Evolutionary conservation across 2,113 vertebrate genomes (phyloP), one percentile per base, ranked within the genome.

Genomic region (Poecile atricapillus): DNA sequence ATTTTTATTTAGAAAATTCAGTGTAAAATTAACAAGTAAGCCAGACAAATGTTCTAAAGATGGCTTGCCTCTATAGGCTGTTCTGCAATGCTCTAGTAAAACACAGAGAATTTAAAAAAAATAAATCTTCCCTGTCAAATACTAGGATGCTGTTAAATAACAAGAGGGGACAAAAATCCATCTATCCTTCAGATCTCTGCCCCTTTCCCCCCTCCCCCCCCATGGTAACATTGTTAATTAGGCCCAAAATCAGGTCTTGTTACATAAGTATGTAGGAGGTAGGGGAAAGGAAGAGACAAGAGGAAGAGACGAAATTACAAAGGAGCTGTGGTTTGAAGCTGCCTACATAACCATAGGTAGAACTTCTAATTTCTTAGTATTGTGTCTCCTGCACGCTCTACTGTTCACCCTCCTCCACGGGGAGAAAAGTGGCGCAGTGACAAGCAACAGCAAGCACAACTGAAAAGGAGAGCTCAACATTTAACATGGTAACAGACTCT

Each of bases 261-360:
- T 95, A 89, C 1, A 0, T 75, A 94, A 95, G 56, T 18, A 75
- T 7, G 77, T 78, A 95, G 91, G 94, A 94, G 83, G 94, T 5
- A 64, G 41, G 22, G 62, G 69, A 92, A 74, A 90, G 46, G 64
- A 77, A 92, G 77, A 86, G 71, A 65, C 35, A 43, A 79, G 53
- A 94, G 53, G 74, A 87, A 93, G 90, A 96, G 52, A 83, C 7
- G 28, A 90, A 90, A 87, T 39, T 15, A 87, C 74, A 89, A 90
- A 91, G 49, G 12, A 77, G 41, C 87, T 80, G 85, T 65, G 88
- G 93, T 89, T 88, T 78, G 39, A 93, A 78, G 70, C 82, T 93
- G 87, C 93, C 83, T 87, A 74, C 69, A 35, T 80, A 63, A 31
- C 23, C 77, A 60, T 7, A 77, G 60, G 90, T 62, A 90, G 53